Conservation (phyloP, 2,888 invertebrate genomes). For the Metallyticus violacea region DNA sequence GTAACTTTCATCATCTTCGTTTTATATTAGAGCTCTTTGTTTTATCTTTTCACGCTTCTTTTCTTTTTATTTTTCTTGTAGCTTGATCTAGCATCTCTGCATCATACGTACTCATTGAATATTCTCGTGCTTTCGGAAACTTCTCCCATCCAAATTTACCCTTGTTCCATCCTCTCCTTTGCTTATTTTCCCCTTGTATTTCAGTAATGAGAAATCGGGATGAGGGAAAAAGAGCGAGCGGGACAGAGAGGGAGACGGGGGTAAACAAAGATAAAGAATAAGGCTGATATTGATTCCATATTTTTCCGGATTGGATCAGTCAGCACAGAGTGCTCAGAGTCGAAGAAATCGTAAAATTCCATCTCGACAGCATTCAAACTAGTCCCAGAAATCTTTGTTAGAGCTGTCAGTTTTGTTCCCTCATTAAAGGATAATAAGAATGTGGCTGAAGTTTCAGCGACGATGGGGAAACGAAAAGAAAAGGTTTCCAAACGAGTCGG, state of each 20-base stretch:
- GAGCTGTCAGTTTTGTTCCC: not conserved
- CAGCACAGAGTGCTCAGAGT: not conserved
- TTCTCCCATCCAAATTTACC: not conserved
- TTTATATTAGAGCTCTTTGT: not conserved
- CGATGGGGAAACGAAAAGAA: not conserved
- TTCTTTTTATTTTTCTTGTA: not conserved
- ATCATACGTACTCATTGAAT: not conserved
- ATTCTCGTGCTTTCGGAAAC: not conserved
- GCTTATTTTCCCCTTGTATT: not conserved
- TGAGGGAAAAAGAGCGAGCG: not conserved
- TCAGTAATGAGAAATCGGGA: not conserved
- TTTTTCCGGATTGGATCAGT: not conserved
- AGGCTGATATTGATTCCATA: not conserved
- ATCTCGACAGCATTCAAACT: not conserved
- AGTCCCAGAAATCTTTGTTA: not conserved
- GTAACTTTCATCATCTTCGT: not conserved
- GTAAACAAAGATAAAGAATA: not conserved
- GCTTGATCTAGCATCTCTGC: not conserved
- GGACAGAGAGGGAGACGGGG: not conserved
- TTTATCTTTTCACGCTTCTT: not conserved
- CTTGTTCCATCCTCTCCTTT: not conserved
- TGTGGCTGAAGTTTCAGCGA: not conserved
- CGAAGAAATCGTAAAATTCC: not conserved
- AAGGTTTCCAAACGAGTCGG: not conserved
- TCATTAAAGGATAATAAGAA: not conserved